These are phyloP conservation scores for Dendropsophus ebraccatus DNA, from an alignment of 2,113 vertebrate species.

Conservation along the genomic window DNA sequence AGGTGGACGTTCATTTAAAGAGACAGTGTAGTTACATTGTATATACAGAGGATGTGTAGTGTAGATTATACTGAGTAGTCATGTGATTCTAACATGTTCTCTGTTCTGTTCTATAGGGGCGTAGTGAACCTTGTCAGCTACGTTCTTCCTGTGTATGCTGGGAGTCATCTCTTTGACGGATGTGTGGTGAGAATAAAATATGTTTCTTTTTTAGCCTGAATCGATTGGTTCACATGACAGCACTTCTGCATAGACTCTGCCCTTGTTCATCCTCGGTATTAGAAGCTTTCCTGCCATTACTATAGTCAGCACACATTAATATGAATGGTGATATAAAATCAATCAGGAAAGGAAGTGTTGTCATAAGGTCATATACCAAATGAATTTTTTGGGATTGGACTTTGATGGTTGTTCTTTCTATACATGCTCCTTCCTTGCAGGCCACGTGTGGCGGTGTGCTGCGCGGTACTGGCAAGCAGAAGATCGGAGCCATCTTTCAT, in stretches of 20 bases:
- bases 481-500: conserved; percentile 84
- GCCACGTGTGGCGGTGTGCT: conserved; percentile 81
- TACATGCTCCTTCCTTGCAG: conserved; percentile 64
- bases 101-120: conserved; percentile 61
- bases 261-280: not conserved
- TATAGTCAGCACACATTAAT: too few species aligned
- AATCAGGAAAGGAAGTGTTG: too few species aligned
- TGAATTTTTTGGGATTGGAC: too few species aligned
- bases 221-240: not conserved
- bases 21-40: not conserved
- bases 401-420: too few species aligned
- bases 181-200: conserved; percentile 70
- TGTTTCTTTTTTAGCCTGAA: not conserved
- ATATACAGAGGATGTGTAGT: not conserved
- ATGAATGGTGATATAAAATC: too few species aligned
- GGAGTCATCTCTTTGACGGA: conserved; percentile 71
- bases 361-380: too few species aligned
- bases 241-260: not conserved
- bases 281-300: too few species aligned
- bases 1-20: not conserved
- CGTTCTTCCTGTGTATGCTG: conserved; percentile 70
- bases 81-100: not conserved
- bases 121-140: conserved; percentile 68
- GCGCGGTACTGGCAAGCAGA: conserved; percentile 86
- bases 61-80: not conserved